phyloP scores from a whole-genome alignment of 1,140 invertebrate species.

The Aplysia californica region DNA sequence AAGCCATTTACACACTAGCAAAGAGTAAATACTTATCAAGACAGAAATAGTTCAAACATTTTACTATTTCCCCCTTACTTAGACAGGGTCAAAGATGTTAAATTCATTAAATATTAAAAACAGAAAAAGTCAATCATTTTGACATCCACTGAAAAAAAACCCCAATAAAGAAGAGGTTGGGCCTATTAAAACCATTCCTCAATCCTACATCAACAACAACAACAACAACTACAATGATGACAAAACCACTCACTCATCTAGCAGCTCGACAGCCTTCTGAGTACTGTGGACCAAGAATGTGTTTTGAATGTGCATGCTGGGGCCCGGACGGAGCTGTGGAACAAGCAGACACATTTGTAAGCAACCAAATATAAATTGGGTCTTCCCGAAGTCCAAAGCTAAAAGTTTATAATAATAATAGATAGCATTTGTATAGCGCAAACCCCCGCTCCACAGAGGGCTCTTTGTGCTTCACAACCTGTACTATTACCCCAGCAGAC shows the following conservation, averaged over 20 bases:
- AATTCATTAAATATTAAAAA: not conserved
- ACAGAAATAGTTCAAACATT: too few species aligned
- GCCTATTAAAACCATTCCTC: not conserved
- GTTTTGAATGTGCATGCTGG: constrained; percentile 73
- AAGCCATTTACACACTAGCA: too few species aligned
- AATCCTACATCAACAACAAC: not conserved
- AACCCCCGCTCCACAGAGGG: too few species aligned
- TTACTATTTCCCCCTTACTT: too few species aligned
- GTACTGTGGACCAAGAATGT: constrained; percentile 74
- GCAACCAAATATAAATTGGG: not conserved
- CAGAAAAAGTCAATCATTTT: not conserved
- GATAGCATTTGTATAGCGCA: too few species aligned
- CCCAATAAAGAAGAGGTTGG: not conserved
- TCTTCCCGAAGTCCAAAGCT: not conserved
- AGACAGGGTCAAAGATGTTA: too few species aligned
- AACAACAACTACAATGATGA: not conserved
- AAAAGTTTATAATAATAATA: not conserved
- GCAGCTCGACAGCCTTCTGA: constrained; percentile 72
- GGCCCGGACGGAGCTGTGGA: constrained; percentile 70
- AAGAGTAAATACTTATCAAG: too few species aligned
- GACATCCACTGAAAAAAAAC: not conserved
- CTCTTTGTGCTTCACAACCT: too few species aligned
- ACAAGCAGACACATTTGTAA: constrained; percentile 1
- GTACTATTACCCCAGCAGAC: too few species aligned
- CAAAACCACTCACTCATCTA: constrained; percentile 69